These are phyloP conservation scores for Trichonephila clavata DNA, from an alignment of 1,140 invertebrate genomes.

Conservation along the genomic window DNA sequence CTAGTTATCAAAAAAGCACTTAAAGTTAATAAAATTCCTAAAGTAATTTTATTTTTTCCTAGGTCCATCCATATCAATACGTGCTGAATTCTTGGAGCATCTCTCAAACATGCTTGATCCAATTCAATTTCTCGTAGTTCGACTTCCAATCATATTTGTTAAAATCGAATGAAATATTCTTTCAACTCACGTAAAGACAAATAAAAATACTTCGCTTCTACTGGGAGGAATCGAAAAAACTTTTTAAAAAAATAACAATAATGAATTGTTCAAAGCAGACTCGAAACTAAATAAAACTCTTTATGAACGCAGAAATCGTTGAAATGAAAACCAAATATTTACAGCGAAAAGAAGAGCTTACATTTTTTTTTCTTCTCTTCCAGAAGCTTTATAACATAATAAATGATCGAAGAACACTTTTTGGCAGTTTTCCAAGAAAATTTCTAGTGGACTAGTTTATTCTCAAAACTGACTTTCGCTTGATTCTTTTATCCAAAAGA, in stretches of 20 bases:
- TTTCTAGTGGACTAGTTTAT: slow-evolving; percentile 23
- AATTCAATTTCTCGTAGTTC: background rate
- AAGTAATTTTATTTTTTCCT: too few species aligned
- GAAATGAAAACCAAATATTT: slow-evolving; percentile 65
- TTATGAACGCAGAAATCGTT: slow-evolving; percentile 28
- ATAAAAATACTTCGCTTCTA: background rate
- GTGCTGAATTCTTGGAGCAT: background rate
- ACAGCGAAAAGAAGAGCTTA: background rate
- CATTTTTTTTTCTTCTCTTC: background rate
- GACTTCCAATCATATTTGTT: background rate
- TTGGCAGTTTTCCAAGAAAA: slow-evolving; percentile 62
- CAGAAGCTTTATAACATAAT: slow-evolving; percentile 65
- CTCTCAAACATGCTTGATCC: background rate
- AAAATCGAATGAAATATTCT: background rate
- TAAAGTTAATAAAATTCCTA: too few species aligned
- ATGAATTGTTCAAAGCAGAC: background rate
- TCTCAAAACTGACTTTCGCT: slow-evolving; percentile 6
- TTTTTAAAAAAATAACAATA: background rate
- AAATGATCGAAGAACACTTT: slow-evolving; percentile 61
- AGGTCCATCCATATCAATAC: too few species aligned
- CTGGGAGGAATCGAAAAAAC: background rate
- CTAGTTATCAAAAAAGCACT: too few species aligned
- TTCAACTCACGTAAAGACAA: background rate
- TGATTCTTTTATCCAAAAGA: slow-evolving; percentile 28
- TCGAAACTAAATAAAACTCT: slow-evolving; percentile 53